Evolutionary conservation across 2,113 vertebrate species (phyloP), one percentile per base, ranked within the genome.

Genomic region (Seriola aureovittata): DNA sequence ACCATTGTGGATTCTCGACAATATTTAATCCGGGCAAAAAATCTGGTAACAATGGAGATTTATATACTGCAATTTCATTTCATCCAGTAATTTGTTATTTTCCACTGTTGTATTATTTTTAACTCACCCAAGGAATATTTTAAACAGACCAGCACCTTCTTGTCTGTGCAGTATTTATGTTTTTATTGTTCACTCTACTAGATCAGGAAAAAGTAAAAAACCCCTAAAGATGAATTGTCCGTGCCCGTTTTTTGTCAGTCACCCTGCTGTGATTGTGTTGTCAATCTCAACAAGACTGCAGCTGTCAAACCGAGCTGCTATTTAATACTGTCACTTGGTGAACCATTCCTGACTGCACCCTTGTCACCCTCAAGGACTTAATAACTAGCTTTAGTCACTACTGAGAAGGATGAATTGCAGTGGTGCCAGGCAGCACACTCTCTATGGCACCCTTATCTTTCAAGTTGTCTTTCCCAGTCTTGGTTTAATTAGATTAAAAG

Each of bases 401-500:
- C 80, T 77, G 71, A 76, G 76, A 78, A 52, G 74, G 86, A 85
- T 88, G 81, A 74, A 64, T 75, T 54, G 89, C 55, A 17, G 69
- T 48, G 44, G 58, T 76, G 78, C 75, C 77, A 67, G 62, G 83
- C 88, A 80, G 69, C 74, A 7, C 21, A 58, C 86, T 91, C 88
- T 87, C 86, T 4, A 6, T 85, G 86, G 84, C 63, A 80, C 58
- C 71, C 81, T 92, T 93, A 93, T 94, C 92, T 90, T 91, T 89
- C 88, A 89, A 83, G 79, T 87, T 82, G 85, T 91, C 91, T 90
- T 75, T 86, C 88, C 78, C 64, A 44, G 82, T 66, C 79, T 82
- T 87, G 71, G 83, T 94, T 92, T 95, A 93, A 95, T 95, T 93
- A 92, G 89, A 91, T 94, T 89, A 87, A 91, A 91, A 94, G 85